These are phyloP conservation scores for Chrysolina oricalcia DNA, from an alignment of 2,888 invertebrate species.

Conservation along the genomic window DNA sequence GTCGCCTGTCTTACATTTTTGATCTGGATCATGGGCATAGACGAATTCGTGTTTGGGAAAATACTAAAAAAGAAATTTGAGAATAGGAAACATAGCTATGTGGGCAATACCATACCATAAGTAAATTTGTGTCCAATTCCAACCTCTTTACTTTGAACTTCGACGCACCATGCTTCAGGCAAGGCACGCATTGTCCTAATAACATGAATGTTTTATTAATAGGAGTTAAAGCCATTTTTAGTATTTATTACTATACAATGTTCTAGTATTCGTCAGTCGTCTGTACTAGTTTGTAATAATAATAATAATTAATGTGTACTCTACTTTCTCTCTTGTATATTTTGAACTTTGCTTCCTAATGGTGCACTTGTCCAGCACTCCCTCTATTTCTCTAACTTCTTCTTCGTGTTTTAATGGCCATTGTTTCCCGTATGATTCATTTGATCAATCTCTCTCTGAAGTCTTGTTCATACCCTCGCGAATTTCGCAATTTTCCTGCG, in stretches of 20 bases:
- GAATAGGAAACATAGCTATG: conserved; percentile 7
- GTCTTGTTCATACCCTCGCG: no score
- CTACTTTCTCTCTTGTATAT: no score
- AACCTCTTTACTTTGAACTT: conserved; percentile 85
- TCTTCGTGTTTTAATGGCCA: no score
- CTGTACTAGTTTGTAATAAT: no score
- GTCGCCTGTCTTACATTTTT: conserved; percentile 87
- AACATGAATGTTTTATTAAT: conserved; percentile 75
- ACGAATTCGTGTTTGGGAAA: conserved; percentile 82
- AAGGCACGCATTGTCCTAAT: conserved; percentile 87
- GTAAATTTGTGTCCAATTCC: conserved; percentile 83
- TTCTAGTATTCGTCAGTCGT: no score
- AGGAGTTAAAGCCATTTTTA: conserved; percentile 66
- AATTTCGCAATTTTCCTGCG: no score
- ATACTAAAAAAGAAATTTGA: conserved; percentile 76
- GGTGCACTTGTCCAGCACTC: no score
- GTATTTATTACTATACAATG: background rate
- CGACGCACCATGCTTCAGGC: conserved; percentile 83
- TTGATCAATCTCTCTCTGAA: no score
- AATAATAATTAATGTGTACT: no score
- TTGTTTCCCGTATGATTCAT: no score
- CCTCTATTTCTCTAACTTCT: no score
- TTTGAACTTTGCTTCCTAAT: no score
- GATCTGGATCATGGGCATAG: conserved; percentile 86
- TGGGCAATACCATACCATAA: conserved; percentile 77